phyloP scores from a whole-genome alignment of 2,888 invertebrate genomes.

The Orthosia gracilis region DNA sequence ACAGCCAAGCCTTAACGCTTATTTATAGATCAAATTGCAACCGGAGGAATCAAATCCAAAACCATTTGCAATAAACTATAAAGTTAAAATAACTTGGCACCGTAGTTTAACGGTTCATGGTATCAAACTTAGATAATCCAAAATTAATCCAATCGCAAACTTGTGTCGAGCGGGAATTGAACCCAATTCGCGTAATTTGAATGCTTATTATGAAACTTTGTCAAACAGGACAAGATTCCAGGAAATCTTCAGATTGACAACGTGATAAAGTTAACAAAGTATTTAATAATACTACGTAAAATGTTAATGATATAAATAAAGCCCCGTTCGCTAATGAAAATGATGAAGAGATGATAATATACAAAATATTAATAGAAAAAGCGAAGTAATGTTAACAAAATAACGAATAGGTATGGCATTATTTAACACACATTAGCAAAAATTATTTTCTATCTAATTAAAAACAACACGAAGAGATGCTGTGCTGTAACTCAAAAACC shows the following conservation, averaged over 20 bases:
- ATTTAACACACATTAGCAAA: not conserved
- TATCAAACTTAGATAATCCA: conserved; percentile 71
- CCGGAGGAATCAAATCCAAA: conserved; percentile 38
- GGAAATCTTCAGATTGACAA: conserved; percentile 25
- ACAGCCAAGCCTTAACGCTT: conserved; percentile 46
- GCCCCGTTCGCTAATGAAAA: not conserved
- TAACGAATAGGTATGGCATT: not conserved
- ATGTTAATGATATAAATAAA: not conserved
- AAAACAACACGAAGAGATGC: not conserved
- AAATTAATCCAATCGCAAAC: conserved; percentile 73
- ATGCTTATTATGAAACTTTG: conserved; percentile 66
- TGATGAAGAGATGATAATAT: not conserved
- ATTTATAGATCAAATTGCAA: conserved; percentile 55
- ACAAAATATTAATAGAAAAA: not conserved
- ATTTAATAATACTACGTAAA: conserved; percentile 10
- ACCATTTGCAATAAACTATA: conserved; percentile 62
- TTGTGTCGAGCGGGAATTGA: conserved; percentile 71
- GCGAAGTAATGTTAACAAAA: not conserved
- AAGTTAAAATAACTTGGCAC: conserved; percentile 63
- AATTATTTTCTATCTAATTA: not conserved
- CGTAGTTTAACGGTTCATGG: conserved; percentile 60
- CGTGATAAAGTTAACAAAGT: conserved; percentile 17
- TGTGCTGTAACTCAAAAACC: not conserved
- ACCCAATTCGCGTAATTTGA: conserved; percentile 64
- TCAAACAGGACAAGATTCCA: conserved; percentile 45